Evolutionary conservation across 2,113 vertebrate species (phyloP).

Genomic region (Crotalus tigris): DNA sequence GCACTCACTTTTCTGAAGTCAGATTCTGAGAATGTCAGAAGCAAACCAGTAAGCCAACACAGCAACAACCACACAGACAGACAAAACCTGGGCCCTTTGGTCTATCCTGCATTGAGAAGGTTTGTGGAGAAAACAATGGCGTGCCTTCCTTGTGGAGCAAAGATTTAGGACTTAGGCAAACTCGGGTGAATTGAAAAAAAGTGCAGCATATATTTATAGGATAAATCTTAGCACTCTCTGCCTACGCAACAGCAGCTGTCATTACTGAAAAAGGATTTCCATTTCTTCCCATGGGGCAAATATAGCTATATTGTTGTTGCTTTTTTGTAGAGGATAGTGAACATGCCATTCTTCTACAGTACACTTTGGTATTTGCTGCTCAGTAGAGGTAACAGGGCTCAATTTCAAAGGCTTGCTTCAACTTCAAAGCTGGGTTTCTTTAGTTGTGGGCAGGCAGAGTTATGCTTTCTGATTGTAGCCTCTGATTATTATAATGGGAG

Average conservation of each 20-base stretch:
- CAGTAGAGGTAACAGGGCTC: not conserved
- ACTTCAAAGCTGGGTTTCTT: not conserved
- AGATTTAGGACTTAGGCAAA: not conserved
- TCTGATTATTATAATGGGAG: not conserved
- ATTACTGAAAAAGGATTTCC: not conserved
- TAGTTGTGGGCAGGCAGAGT: not conserved
- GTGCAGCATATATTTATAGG: not conserved
- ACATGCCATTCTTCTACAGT: not conserved
- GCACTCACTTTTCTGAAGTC: not conserved
- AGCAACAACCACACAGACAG: not conserved
- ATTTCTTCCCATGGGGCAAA: too few relatives aligned
- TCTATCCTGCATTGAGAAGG: not conserved
- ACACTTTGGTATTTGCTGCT: not conserved
- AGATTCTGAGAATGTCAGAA: not conserved
- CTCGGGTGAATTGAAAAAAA: not conserved
- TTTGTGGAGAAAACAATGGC: not conserved
- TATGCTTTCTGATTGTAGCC: not conserved
- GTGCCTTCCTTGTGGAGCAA: not conserved
- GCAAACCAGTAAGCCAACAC: not conserved
- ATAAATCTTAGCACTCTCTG: not conserved
- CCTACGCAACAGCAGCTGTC: not conserved
- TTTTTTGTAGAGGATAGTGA: too few relatives aligned
- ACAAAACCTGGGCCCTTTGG: not conserved
- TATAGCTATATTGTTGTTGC: too few relatives aligned
- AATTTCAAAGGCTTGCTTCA: not conserved